Evolutionary conservation across 2,888 invertebrate species (phyloP).

Genomic region (Calameuta pallipes): DNA sequence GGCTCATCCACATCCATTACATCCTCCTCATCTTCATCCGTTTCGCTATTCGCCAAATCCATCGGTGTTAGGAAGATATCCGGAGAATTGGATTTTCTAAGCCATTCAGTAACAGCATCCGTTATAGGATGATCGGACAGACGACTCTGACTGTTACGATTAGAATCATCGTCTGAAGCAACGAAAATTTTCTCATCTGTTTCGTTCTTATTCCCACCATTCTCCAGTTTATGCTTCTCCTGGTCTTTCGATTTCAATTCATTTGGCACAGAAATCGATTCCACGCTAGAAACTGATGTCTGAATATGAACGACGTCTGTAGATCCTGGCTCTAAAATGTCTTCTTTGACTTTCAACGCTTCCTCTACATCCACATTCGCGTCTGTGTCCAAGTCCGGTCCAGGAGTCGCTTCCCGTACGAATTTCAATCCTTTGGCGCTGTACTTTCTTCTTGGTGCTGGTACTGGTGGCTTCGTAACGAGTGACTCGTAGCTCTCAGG

Average conservation of each 20-base stretch:
- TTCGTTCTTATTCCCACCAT: neutral
- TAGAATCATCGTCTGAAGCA: constrained; percentile 53
- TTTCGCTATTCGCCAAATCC: constrained; percentile 37
- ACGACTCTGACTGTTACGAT: constrained; percentile 52
- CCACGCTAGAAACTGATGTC: neutral
- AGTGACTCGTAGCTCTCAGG: constrained; percentile 41
- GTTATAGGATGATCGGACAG: constrained; percentile 67
- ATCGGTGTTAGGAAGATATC: constrained; percentile 55
- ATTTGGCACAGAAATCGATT: neutral
- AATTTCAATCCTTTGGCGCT: constrained; percentile 49
- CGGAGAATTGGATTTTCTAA: constrained; percentile 63
- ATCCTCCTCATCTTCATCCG: constrained; percentile 41
- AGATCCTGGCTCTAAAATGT: neutral
- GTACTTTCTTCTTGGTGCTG: constrained; percentile 43
- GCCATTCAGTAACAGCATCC: constrained; percentile 73
- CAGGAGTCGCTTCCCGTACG: constrained; percentile 55
- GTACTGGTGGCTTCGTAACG: constrained; percentile 26
- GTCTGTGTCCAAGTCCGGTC: constrained; percentile 43
- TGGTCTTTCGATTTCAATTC: neutral
- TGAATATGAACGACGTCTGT: neutral
- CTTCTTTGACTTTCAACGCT: neutral
- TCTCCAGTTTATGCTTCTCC: neutral
- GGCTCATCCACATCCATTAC: constrained; percentile 37
- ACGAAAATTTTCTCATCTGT: constrained; percentile 27
- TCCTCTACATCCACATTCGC: neutral